phyloP scores from a whole-genome alignment of 2,113 vertebrate genomes.

The Gallinago undulata region DNA sequence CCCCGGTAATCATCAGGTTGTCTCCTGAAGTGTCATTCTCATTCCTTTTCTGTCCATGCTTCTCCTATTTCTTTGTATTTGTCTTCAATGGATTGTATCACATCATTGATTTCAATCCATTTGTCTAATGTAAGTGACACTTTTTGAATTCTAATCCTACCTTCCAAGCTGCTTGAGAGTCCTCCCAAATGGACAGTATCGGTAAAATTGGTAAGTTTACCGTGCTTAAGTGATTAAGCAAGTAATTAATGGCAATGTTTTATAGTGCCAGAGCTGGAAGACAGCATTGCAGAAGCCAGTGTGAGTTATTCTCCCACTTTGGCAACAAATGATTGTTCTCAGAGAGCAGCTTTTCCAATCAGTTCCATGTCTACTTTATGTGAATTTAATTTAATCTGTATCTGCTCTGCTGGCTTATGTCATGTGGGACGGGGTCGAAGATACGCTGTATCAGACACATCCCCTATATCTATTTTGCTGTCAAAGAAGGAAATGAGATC shows the following conservation, averaged over 20 bases:
- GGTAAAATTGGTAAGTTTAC: not conserved
- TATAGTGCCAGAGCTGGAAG: not conserved
- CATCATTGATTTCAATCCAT: not conserved
- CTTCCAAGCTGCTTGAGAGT: not conserved
- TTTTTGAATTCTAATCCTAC: not conserved
- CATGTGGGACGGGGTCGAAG: not conserved
- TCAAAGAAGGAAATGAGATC: conserved; percentile 42
- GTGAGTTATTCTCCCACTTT: not conserved
- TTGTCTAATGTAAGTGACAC: not conserved
- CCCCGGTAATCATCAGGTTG: not conserved
- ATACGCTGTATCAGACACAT: not conserved
- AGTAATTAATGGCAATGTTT: not conserved
- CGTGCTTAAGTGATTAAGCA: not conserved
- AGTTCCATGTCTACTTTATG: not conserved
- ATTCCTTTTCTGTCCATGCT: not conserved
- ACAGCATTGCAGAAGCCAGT: not conserved
- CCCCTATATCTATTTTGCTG: not conserved
- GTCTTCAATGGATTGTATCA: not conserved
- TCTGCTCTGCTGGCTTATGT: not conserved
- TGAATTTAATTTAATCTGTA: conserved; percentile 1
- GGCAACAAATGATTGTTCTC: not conserved
- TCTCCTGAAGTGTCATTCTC: not conserved
- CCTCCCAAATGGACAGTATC: not conserved
- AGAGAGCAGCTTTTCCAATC: not conserved
- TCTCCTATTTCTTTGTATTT: not conserved